phyloP scores from a whole-genome alignment of 2,113 vertebrate genomes.

The Pristiophorus japonicus region DNA sequence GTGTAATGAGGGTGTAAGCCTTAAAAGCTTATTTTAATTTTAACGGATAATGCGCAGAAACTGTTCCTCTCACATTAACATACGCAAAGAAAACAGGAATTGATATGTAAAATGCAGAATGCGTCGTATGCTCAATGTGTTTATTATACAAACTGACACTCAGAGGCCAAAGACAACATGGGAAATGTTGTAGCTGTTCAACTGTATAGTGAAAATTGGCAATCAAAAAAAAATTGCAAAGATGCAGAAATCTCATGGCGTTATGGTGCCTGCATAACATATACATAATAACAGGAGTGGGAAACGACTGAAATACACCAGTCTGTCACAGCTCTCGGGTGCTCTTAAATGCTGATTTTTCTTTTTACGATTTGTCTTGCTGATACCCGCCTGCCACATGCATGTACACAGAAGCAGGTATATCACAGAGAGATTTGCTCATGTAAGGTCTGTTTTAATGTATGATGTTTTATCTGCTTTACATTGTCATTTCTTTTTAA shows the following conservation, averaged over 20 bases:
- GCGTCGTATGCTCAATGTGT: neutral
- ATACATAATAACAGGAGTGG: slow-evolving; percentile 1
- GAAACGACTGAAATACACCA: slow-evolving; percentile 25
- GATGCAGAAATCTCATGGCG: slow-evolving; percentile 31
- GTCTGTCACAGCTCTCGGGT: slow-evolving; percentile 3
- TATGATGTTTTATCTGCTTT: neutral
- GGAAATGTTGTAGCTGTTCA: slow-evolving; percentile 32
- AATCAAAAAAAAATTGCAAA: slow-evolving; percentile 35
- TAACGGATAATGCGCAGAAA: slow-evolving; percentile 30
- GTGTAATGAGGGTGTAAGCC: slow-evolving; percentile 37
- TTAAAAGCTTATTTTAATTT: slow-evolving; percentile 39
- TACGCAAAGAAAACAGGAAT: slow-evolving; percentile 19
- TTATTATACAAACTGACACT: slow-evolving; percentile 37
- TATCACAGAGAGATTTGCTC: neutral
- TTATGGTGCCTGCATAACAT: slow-evolving; percentile 31
- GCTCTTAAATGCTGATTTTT: slow-evolving; percentile 18
- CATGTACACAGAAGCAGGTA: neutral
- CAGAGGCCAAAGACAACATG: slow-evolving; percentile 35
- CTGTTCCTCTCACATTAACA: slow-evolving; percentile 19
- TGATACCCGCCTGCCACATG: neutral
- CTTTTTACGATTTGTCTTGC: neutral
- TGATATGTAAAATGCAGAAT: slow-evolving; percentile 37
- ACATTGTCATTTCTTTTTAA: neutral
- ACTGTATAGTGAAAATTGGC: slow-evolving; percentile 30
- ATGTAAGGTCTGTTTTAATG: neutral